Conservation (phyloP, 2,888 invertebrate species). For the Ariolimax columbianus region DNA sequence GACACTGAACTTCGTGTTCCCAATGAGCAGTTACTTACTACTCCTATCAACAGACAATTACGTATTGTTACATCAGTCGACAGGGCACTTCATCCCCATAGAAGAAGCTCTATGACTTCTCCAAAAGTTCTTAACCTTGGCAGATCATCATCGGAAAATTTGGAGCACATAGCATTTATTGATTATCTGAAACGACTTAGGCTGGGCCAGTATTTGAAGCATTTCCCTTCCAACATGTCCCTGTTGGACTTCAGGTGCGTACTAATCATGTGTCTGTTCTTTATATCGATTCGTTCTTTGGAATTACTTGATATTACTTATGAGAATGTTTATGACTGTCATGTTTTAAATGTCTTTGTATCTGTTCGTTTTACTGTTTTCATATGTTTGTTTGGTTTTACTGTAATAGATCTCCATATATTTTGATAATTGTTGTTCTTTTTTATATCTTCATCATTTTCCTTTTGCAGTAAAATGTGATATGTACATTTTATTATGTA, state of each 20-base stretch:
- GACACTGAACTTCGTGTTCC: constrained; percentile 53
- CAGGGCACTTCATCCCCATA: constrained; percentile 56
- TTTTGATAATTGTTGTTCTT: no score
- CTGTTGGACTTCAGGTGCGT: constrained; percentile 71
- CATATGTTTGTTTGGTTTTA: no score
- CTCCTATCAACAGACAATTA: constrained; percentile 69
- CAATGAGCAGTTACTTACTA: constrained; percentile 44
- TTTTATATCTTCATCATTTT: no score
- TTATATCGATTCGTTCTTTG: no score
- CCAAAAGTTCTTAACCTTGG: constrained; percentile 57
- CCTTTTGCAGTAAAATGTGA: no score
- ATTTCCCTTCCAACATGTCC: constrained; percentile 76
- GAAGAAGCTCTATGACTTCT: constrained; percentile 65
- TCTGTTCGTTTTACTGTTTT: no score
- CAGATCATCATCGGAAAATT: constrained; percentile 61
- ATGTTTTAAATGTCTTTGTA: no score
- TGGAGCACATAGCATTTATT: constrained; percentile 68
- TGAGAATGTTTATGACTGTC: no score
- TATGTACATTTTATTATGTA: no score
- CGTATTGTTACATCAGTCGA: constrained; percentile 72
- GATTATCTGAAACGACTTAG: constrained; percentile 72
- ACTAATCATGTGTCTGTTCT: background rate
- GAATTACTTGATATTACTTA: no score
- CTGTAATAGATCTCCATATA: no score
- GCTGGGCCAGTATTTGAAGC: constrained; percentile 71